Base-by-base conservation (phyloP, 2,888 invertebrate species). In the Hanleya hanleyi region DNA sequence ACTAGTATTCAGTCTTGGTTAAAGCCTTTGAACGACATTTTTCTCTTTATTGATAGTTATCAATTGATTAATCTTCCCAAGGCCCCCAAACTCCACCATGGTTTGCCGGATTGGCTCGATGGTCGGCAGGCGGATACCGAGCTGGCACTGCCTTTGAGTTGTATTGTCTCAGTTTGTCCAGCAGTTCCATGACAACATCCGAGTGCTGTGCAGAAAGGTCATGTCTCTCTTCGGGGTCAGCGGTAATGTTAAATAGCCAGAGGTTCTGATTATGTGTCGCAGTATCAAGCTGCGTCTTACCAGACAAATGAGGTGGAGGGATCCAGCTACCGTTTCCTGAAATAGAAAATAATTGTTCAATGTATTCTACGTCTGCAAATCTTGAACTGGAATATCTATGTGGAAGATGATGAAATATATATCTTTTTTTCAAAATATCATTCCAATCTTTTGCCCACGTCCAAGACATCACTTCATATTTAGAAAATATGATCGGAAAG, bases 11-110 rank as follows among this genome's bases (percentile, higher is more conserved):
- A n/a, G n/a, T n/a, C n/a, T n/a, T n/a, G n/a, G n/a, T n/a, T n/a
- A n/a, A n/a, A n/a, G n/a, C n/a, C n/a, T n/a, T n/a, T n/a, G n/a
- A n/a, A n/a, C n/a, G n/a, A n/a, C n/a, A n/a, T n/a, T n/a, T n/a
- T n/a, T n/a, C n/a, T n/a, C n/a, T n/a, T n/a, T n/a, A n/a, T n/a
- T n/a, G n/a, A n/a, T n/a, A n/a, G n/a, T n/a, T n/a, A n/a, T n/a
- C n/a, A n/a, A n/a, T n/a, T n/a, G n/a, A n/a, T n/a, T 7, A 47
- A 2, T 47, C 47, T 77, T 62, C 76, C 74, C 89, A 89, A 89
- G 0, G 88, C 89, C 87, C 86, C 88, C 88, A 89, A 67, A 81
- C 84, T 1, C 88, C 89, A 6, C 85, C 86, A 66, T 83, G 86
- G 6, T 74, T 69, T 57, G 70, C 67, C 0, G 89, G 89, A 70